Conservation (phyloP, 2,797 vertebrate genomes). For the Avahi laniger region DNA sequence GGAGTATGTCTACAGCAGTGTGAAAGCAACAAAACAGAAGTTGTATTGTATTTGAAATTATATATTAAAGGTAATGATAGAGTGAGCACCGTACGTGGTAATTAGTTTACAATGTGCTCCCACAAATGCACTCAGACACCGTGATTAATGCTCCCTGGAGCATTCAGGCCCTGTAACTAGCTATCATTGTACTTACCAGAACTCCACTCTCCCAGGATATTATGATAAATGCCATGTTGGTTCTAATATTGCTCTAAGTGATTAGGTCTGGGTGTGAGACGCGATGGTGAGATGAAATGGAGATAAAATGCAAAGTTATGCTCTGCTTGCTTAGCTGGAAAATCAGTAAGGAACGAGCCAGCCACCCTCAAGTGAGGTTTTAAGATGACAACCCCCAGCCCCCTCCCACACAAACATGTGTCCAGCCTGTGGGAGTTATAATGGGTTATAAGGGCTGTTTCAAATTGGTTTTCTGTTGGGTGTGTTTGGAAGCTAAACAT, state of each 20-base stretch:
- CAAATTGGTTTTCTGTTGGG: neutral
- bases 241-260: neutral
- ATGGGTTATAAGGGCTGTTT: neutral
- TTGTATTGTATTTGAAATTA: constrained; percentile 49
- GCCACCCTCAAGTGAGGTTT: neutral
- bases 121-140: constrained; percentile 35
- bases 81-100: neutral
- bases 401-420: too few species aligned
- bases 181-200: constrained; percentile 35
- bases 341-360: neutral
- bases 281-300: constrained; percentile 31
- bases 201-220: neutral
- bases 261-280: constrained; percentile 25
- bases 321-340: neutral
- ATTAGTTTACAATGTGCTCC: constrained; percentile 61
- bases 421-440: neutral
- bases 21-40: constrained; percentile 35
- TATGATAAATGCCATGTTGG: constrained; percentile 40
- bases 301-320: constrained; percentile 31
- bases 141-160: constrained; percentile 24
- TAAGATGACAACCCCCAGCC: neutral
- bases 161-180: constrained; percentile 20
- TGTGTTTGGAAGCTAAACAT: neutral
- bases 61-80: constrained; percentile 66
- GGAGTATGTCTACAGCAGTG: neutral